Evolutionary conservation across 2,888 invertebrate species (phyloP).

Genomic region (Drosophila tripunctata): DNA sequence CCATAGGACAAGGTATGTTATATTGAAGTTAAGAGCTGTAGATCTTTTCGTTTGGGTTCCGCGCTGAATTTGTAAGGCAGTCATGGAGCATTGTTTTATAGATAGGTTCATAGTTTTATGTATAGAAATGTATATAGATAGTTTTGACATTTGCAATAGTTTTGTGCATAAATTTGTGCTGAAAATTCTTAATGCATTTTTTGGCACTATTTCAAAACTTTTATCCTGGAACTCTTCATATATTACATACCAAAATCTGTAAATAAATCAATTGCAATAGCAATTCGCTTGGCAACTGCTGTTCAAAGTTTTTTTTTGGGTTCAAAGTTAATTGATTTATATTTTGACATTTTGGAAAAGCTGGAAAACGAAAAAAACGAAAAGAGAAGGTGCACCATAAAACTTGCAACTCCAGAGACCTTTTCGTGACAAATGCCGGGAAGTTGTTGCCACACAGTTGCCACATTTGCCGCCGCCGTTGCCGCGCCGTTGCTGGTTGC

Average conservation of each 20-base stretch:
- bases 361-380: constrained; percentile 10
- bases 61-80: no score
- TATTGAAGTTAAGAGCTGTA: no score
- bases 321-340: constrained; percentile 74
- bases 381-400: constrained; percentile 51
- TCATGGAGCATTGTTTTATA: no score
- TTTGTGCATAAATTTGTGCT: no score
- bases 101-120: no score
- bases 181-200: no score
- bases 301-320: constrained; percentile 50
- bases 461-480: constrained; percentile 3
- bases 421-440: constrained; percentile 74
- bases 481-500: constrained; percentile 5
- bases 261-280: neutral
- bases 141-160: no score
- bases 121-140: no score
- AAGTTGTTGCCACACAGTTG: constrained; percentile 36
- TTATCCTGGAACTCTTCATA: no score
- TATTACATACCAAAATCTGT: no score
- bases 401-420: constrained; percentile 68
- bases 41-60: no score
- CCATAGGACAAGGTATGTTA: no score
- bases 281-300: constrained; percentile 49
- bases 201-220: constrained; percentile 7
- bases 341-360: constrained; percentile 67